Evolutionary conservation across 2,113 vertebrate genomes (phyloP).

Genomic region (Eublepharis macularius): DNA sequence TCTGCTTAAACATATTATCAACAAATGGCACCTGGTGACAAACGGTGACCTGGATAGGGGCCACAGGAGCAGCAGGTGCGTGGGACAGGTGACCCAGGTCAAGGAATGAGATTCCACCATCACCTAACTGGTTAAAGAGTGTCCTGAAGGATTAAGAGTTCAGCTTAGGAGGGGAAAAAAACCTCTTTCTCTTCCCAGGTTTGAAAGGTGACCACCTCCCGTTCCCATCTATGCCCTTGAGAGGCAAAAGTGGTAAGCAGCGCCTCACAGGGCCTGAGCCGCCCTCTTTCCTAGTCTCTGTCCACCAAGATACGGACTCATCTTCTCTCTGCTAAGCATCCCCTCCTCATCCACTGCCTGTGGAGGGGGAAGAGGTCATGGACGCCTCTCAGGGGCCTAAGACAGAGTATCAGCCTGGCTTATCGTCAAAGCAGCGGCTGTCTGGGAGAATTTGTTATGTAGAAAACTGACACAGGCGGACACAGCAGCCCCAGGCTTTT

Average conservation of each 20-base stretch:
- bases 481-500: background rate
- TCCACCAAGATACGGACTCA: background rate
- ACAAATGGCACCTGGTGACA: too few species aligned
- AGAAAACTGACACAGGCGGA: background rate
- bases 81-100: too few species aligned
- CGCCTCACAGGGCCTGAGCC: background rate
- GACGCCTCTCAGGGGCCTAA: background rate
- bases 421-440: rapidly evolving
- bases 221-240: rapidly evolving
- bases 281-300: background rate
- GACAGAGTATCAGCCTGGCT: background rate
- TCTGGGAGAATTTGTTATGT: background rate
- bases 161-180: background rate
- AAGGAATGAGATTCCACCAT: too few species aligned
- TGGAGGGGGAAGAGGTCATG: background rate
- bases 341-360: background rate
- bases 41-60: too few species aligned
- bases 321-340: rapidly evolving
- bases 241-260: background rate
- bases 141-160: background rate
- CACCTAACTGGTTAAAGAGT: too few species aligned
- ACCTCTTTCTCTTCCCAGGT: background rate
- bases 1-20: too few species aligned
- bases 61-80: too few species aligned
- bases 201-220: background rate